phyloP scores from a whole-genome alignment of 2,113 vertebrate species.

The Chinchilla lanigera region DNA sequence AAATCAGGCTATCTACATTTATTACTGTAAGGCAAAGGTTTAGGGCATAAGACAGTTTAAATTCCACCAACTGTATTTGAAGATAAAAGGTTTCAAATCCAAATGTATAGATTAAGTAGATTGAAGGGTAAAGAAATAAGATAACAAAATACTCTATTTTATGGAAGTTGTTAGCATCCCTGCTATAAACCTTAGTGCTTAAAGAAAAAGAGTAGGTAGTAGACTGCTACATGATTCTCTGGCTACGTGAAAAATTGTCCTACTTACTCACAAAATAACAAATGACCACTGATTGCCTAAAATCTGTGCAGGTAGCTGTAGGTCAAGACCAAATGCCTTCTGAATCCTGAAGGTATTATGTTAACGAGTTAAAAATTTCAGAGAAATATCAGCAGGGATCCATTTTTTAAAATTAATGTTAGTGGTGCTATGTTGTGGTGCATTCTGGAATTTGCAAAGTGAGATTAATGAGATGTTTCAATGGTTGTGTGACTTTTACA shows the following conservation, averaged over 20 bases:
- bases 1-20: not conserved
- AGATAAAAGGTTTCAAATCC: not conserved
- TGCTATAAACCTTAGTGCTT: not conserved
- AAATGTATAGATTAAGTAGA: not conserved
- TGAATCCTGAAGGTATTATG: not conserved
- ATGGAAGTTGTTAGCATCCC: not conserved
- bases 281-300: not conserved
- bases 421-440: accelerated
- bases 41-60: not conserved
- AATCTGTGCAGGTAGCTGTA: not conserved
- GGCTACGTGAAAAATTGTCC: not conserved
- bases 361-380: not conserved
- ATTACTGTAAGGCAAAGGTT: not conserved
- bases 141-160: not conserved
- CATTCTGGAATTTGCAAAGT: not conserved
- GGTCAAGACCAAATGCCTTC: not conserved
- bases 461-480: not conserved
- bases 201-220: not conserved
- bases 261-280: not conserved
- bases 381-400: not conserved
- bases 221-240: not conserved
- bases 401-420: not conserved
- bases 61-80: not conserved
- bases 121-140: not conserved
- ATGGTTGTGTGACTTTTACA: not conserved